Conservation (phyloP, 1,140 invertebrate species). For the Drosophila seguyi region DNA sequence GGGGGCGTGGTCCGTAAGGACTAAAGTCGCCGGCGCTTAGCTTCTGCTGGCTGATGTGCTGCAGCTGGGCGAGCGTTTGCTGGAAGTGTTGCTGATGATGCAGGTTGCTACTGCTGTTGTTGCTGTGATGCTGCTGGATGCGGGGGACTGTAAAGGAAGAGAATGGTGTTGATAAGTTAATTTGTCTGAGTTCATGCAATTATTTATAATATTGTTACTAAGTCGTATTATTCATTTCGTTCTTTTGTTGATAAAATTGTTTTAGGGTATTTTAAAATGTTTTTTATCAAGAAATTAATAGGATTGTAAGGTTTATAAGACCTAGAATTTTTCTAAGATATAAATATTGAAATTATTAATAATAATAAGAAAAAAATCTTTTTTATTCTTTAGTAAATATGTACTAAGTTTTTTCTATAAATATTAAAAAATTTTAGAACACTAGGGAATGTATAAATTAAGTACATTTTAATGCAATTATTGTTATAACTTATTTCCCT, state of each 20-base stretch:
- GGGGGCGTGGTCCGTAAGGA: constrained; percentile 37
- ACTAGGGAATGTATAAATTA: too few relatives aligned
- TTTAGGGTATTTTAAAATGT: not conserved
- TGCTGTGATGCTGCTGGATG: constrained; percentile 10
- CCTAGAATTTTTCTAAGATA: too few relatives aligned
- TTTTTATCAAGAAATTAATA: not conserved
- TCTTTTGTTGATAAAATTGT: not conserved
- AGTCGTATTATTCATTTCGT: too few relatives aligned
- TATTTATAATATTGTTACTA: not conserved
- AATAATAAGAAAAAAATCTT: too few relatives aligned
- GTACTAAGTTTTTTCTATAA: too few relatives aligned
- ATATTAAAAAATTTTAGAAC: too few relatives aligned
- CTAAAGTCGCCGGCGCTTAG: constrained; percentile 22
- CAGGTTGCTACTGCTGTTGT: constrained; percentile 5
- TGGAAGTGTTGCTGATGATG: constrained; percentile 38
- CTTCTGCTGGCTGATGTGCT: constrained; percentile 39
- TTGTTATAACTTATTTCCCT: not conserved
- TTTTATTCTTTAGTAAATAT: too few relatives aligned
- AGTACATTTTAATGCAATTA: not conserved
- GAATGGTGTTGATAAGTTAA: not conserved
- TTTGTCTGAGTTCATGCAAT: not conserved
- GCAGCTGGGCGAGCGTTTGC: constrained; percentile 23
- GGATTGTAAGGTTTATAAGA: not conserved
- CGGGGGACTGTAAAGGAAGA: constrained; percentile 25
- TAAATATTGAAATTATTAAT: too few relatives aligned